phyloP scores from a whole-genome alignment of 2,113 vertebrate genomes.

The Sinosuthora webbiana region DNA sequence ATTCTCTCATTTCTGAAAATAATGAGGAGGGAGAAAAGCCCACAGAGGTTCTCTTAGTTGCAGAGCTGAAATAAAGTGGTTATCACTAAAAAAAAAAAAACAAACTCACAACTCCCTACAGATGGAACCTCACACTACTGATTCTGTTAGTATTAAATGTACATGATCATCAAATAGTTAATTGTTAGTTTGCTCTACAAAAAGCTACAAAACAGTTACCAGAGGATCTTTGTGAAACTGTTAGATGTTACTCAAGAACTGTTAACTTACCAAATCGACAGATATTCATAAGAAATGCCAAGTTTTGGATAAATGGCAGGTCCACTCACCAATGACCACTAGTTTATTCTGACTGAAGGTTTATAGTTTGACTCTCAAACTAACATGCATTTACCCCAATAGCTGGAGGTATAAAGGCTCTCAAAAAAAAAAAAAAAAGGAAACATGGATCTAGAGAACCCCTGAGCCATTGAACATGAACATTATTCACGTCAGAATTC shows the following conservation, averaged over 20 bases:
- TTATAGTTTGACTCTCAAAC: background rate
- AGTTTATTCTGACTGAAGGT: background rate
- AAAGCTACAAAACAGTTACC: background rate
- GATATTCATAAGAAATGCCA: background rate
- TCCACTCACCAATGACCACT: background rate
- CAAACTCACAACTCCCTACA: background rate
- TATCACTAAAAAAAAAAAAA: background rate
- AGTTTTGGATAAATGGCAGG: background rate
- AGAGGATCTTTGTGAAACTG: background rate
- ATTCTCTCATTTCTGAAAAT: background rate
- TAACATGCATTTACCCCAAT: background rate
- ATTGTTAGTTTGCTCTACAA: background rate
- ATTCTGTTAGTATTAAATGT: background rate
- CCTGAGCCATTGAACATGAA: too few species aligned
- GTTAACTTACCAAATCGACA: background rate
- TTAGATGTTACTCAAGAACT: background rate
- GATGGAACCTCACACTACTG: background rate
- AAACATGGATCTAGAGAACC: accelerated
- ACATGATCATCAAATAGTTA: background rate
- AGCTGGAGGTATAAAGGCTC: background rate
- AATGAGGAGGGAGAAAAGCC: background rate
- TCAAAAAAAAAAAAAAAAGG: background rate
- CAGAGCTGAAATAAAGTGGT: background rate
- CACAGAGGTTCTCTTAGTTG: background rate
- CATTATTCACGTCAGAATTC: background rate